Evolutionary conservation across 2,797 vertebrate species (phyloP).

Genomic region (Florisuga fusca): DNA sequence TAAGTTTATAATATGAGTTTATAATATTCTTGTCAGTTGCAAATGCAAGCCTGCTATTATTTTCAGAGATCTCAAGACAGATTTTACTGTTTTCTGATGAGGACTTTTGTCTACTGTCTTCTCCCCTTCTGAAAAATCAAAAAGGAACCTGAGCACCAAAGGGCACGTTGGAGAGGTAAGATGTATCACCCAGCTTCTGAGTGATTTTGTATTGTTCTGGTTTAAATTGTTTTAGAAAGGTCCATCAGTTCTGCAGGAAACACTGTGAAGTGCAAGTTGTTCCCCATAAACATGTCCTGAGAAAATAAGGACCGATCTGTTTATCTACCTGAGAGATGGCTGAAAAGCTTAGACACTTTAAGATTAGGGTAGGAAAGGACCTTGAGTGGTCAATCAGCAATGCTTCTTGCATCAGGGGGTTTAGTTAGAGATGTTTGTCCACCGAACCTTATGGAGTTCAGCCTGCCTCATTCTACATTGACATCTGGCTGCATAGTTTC

Average conservation of each 20-base stretch:
- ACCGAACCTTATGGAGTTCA: not conserved
- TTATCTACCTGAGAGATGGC: not conserved
- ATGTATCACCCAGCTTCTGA: not conserved
- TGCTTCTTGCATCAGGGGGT: not conserved
- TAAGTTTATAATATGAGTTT: not conserved
- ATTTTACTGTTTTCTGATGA: not conserved
- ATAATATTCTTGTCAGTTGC: not conserved
- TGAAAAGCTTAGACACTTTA: not conserved
- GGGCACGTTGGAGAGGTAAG: not conserved
- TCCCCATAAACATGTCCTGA: not conserved
- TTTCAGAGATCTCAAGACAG: not conserved
- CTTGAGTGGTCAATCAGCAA: not conserved
- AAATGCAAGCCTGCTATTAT: not conserved
- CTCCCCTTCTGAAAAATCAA: not conserved
- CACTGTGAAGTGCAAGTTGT: not conserved
- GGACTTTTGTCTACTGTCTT: not conserved
- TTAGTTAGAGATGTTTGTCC: slow-evolving; percentile 43
- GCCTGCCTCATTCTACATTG: not conserved
- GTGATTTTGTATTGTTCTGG: not conserved
- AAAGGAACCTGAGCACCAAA: not conserved
- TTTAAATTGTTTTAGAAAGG: not conserved
- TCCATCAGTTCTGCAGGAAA: not conserved
- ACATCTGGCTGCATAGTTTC: not conserved
- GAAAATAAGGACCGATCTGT: not conserved
- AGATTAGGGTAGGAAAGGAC: slow-evolving; percentile 26